Evolutionary conservation across 2,888 invertebrate species (phyloP), one percentile per base, ranked within the genome.

Genomic region (Nezara viridula): DNA sequence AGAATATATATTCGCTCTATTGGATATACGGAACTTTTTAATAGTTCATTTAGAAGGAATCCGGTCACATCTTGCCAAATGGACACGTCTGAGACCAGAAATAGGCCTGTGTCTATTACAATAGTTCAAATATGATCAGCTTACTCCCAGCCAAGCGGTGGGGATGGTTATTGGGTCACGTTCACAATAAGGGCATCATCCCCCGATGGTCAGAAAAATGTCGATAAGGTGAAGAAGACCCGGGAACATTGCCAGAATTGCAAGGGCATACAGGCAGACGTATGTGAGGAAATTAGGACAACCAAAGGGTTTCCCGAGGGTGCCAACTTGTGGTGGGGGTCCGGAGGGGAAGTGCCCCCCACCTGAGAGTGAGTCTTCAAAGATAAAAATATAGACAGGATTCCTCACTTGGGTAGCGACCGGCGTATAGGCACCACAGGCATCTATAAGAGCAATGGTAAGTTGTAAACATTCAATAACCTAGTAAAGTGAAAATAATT

Each of bases 371-470:
- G 47, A 73, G 52, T 47, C 37, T 73, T 73, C 73, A 27, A 73
- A 44, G 88, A 88, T 88, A 88, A 88, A 88, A 88, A 88, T 88
- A 88, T 60, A 66, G 88, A 60, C n/a, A 49, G 55, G 60, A 88
- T 47, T 88, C 73, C 55, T 86, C 88, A 88, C 88, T 88, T 88
- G 73, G 88, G 88, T 44, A 88, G 88, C 66, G 88, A 88, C 88
- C 88, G 66, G 88, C 66, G 88, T 66, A 49, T 66, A 88, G 88
- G 73, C 47, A 88, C 88, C 88, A 88, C 60, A 24, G 16, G 32
- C 73, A 44, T 19, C 19, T 40, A n/a, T 37, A 52, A 66, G n/a
- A 60, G 27, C 37, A 66, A 88, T 88, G 88, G 88, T 88, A 88
- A 88, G 88, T 88, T 81, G 81, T 81, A 14, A 40, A 81, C 44